Evolutionary conservation across 2,888 invertebrate species (phyloP), one percentile per base, ranked within the genome.

Genomic region (Drepana falcataria): DNA sequence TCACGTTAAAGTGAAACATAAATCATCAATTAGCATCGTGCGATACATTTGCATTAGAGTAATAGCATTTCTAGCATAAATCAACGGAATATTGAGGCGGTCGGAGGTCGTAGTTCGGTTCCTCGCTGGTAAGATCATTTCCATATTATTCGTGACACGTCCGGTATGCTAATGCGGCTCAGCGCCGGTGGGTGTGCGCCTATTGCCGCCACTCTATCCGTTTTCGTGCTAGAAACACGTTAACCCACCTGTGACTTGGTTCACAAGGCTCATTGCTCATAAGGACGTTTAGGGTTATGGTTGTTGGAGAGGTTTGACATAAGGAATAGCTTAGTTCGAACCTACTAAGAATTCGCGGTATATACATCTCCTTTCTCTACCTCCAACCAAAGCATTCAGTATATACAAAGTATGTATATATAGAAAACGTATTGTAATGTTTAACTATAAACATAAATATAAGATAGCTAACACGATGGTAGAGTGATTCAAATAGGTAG

Each of bases 131-230:
- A 55, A 68, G 80, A 81, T 79, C 82, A 87, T 88, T 88, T 87
- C 81, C 86, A 90, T 87, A 83, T 87, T 88, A 90, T 90, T 89
- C 88, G 74, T 77, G 73, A 76, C 90, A 88, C 89, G 90, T 89
- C 85, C 85, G 79, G 79, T 79, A 89, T 90, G 90, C 81, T 83
- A 90, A 90, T 87, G 69, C 65, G 65, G 73, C 71, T 71, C 69
- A 75, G 66, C 62, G 62, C 63, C 63, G 59, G 55, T 59, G 61
- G 59, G 53, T 40, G 59, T 56, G 54, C 57, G 60, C 59, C 59
- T 59, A 64, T 66, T 70, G 71, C 64, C 66, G 61, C 63, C 59
- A 61, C 59, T 58, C 61, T 66, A 69, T 66, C 69, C 67, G 64
- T 69, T 69, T 61, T 71, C 63, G 64, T 61, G 65, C 64, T 64